phyloP scores from a whole-genome alignment of 2,888 invertebrate genomes.

The Thymelicus lineola region DNA sequence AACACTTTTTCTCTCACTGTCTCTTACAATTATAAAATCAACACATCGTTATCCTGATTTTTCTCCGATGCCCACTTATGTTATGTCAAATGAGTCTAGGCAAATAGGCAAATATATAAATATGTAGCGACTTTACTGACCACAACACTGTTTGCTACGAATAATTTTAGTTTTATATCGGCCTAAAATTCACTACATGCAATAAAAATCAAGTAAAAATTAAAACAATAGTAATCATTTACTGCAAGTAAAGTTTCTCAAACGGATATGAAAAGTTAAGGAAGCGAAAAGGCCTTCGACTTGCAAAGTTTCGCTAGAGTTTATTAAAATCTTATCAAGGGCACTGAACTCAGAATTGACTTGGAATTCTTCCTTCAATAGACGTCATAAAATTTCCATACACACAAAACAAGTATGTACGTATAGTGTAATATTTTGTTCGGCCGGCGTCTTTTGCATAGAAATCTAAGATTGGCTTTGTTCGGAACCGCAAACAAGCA shows the following conservation, averaged over 20 bases:
- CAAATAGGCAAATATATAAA: no score
- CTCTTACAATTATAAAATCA: no score
- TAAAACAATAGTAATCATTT: neutral
- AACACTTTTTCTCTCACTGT: no score
- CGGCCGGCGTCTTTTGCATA: slow-evolving; percentile 67
- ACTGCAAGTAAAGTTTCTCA: neutral
- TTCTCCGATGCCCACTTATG: no score
- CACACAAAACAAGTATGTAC: slow-evolving; percentile 67
- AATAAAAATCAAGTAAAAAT: neutral
- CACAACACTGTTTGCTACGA: no score
- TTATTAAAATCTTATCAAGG: slow-evolving; percentile 48
- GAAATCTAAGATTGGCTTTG: slow-evolving; percentile 74
- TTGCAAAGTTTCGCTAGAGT: slow-evolving; percentile 46
- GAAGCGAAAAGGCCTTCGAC: slow-evolving; percentile 9
- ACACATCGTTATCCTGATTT: no score
- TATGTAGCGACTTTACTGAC: no score
- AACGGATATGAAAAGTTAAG: slow-evolving; percentile 25
- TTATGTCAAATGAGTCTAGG: no score
- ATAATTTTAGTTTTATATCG: no score
- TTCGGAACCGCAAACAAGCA: slow-evolving; percentile 71
- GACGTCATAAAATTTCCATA: slow-evolving; percentile 66
- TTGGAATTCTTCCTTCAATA: slow-evolving; percentile 54
- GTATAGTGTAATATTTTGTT: slow-evolving; percentile 68
- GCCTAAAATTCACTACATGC: no score
- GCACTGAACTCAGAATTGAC: slow-evolving; percentile 55